Percentiles rank a stretch among this genome's conserved stretches.
Evolutionary conservation across 2,113 vertebrate species (phyloP).

Genomic region (Myotis lucifugus): DNA sequence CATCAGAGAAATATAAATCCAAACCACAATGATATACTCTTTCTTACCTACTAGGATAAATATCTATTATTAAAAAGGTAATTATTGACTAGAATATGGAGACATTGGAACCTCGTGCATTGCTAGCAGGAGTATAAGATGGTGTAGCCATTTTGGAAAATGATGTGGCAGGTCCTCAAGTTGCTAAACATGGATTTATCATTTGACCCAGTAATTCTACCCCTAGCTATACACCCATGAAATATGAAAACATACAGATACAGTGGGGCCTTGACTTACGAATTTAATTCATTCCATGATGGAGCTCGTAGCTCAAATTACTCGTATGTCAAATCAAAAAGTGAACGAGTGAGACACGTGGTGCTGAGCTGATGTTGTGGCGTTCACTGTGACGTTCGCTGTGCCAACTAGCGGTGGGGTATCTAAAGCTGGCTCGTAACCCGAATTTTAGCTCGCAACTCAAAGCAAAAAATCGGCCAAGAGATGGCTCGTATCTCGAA

Average conservation of each 20-base stretch:
- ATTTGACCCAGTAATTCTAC: neutral
- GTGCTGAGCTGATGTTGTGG: too few relatives aligned
- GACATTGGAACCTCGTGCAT: neutral
- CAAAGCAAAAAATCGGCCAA: too few relatives aligned
- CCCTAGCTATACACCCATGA: neutral
- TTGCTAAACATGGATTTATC: neutral
- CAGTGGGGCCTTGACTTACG: too few relatives aligned
- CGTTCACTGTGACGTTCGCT: too few relatives aligned
- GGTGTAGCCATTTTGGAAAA: neutral
- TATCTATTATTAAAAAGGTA: neutral
- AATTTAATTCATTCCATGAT: too few relatives aligned
- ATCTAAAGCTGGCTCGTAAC: too few relatives aligned
- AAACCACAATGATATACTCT: neutral
- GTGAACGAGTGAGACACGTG: too few relatives aligned
- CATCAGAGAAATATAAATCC: neutral
- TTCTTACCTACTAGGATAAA: neutral
- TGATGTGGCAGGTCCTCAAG: neutral
- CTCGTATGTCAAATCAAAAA: too few relatives aligned
- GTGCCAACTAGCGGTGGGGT: too few relatives aligned
- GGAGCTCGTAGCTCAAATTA: too few relatives aligned
- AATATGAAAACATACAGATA: neutral
- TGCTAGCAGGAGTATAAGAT: neutral
- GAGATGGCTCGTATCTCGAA: too few relatives aligned
- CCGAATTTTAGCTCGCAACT: too few relatives aligned
- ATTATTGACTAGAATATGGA: neutral